Conservation (phyloP, 2,113 vertebrate genomes). For the Thamnophis sirtalis region DNA sequence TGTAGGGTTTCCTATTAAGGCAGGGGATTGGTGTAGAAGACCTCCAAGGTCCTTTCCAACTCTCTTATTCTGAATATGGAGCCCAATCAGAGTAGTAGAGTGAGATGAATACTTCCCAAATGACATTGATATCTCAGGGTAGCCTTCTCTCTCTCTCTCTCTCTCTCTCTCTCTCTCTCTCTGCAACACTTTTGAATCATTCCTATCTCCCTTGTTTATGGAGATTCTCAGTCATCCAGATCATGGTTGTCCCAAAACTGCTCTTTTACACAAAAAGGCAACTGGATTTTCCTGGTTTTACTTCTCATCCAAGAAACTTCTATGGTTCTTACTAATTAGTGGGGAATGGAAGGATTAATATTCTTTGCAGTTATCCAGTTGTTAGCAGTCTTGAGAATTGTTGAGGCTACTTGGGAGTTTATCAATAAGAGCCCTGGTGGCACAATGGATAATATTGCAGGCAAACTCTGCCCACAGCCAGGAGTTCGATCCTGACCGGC, state of each 20-base stretch:
- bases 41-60: too few species aligned
- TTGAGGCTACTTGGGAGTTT: background rate
- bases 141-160: too few species aligned
- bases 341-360: background rate
- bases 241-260: too few species aligned
- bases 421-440: background rate
- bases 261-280: too few species aligned
- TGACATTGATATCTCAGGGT: conserved; percentile 47
- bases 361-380: background rate
- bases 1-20: too few species aligned
- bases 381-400: background rate
- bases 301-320: background rate
- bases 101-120: conserved; percentile 24
- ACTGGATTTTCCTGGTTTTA: background rate
- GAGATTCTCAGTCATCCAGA: background rate
- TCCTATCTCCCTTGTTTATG: conserved; percentile 19
- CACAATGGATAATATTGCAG: background rate
- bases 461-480: too few species aligned
- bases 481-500: too few species aligned
- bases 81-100: conserved; percentile 28
- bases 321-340: background rate
- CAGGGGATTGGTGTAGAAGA: too few species aligned
- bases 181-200: conserved; percentile 35
- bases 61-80: background rate
- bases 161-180: too few species aligned